Percentiles rank a stretch among this genome's conserved stretches.
phyloP scores from a whole-genome alignment of 2,888 invertebrate species.

The Pseudolycoriella hygida region DNA sequence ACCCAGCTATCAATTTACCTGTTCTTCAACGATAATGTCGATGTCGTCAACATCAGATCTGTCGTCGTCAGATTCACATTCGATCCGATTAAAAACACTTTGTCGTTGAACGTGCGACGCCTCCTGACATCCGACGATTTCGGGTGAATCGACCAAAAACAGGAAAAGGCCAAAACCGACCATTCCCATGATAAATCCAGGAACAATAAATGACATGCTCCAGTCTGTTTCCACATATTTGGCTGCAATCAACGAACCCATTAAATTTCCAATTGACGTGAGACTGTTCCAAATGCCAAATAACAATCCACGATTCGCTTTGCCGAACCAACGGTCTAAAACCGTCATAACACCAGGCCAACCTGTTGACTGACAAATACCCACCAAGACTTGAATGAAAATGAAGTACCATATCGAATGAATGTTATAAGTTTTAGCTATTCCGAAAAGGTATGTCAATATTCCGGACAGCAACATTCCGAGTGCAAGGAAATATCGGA shows the following conservation, averaged over 20 bases:
- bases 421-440: conserved; percentile 63
- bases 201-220: conserved; percentile 83
- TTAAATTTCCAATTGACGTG: conserved; percentile 86
- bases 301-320: conserved; percentile 73
- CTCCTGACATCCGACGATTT: conserved; percentile 40
- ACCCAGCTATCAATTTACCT: conserved; percentile 26
- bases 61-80: conserved; percentile 4
- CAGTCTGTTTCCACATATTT: conserved; percentile 72
- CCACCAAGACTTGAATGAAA: conserved; percentile 68
- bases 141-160: conserved; percentile 69
- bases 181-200: conserved; percentile 62
- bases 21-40: conserved; percentile 37
- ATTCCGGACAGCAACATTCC: conserved; percentile 83
- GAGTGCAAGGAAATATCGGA: conserved; percentile 74
- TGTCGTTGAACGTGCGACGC: not conserved
- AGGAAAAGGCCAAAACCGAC: conserved; percentile 61
- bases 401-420: conserved; percentile 72
- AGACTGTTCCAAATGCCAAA: conserved; percentile 97
- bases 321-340: conserved; percentile 95
- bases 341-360: conserved; percentile 92
- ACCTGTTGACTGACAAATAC: conserved; percentile 81
- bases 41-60: conserved; percentile 31
- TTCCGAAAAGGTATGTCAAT: conserved; percentile 75
- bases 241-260: conserved; percentile 78
- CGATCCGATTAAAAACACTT: conserved; percentile 4